phyloP scores from a whole-genome alignment of 2,888 invertebrate species.

The Nezara viridula region DNA sequence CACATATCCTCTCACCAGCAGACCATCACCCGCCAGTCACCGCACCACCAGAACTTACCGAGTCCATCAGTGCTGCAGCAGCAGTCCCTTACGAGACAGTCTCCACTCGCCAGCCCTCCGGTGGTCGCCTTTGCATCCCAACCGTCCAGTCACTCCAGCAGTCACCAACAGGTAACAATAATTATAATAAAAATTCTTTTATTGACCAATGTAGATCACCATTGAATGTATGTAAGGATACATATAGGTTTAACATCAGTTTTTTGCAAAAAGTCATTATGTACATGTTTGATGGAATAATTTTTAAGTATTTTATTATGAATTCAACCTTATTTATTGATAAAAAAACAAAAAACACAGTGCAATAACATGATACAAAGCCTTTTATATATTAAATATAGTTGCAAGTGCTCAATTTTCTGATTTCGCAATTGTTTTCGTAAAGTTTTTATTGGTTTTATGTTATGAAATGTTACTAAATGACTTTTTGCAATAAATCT shows the following conservation, averaged over 20 bases:
- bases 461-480: no score
- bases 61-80: constrained; percentile 44
- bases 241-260: background rate
- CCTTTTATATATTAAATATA: no score
- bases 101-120: constrained; percentile 18
- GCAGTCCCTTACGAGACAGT: constrained; percentile 37
- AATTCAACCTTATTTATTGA: no score
- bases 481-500: no score
- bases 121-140: background rate
- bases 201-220: background rate
- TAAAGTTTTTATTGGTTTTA: no score
- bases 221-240: background rate
- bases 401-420: no score
- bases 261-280: no score
- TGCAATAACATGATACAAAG: no score
- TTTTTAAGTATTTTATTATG: no score
- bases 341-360: no score
- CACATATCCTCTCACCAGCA: constrained; percentile 42
- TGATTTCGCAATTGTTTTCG: no score
- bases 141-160: constrained; percentile 21
- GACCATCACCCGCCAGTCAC: constrained; percentile 47
- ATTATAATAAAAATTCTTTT: background rate
- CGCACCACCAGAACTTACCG: constrained; percentile 24
- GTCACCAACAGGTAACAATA: constrained; percentile 11
- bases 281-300: no score